Percentiles rank a stretch among this genome's conserved stretches.
phyloP scores from a whole-genome alignment of 2,797 vertebrate genomes.

The Macropus fuliginosus region DNA sequence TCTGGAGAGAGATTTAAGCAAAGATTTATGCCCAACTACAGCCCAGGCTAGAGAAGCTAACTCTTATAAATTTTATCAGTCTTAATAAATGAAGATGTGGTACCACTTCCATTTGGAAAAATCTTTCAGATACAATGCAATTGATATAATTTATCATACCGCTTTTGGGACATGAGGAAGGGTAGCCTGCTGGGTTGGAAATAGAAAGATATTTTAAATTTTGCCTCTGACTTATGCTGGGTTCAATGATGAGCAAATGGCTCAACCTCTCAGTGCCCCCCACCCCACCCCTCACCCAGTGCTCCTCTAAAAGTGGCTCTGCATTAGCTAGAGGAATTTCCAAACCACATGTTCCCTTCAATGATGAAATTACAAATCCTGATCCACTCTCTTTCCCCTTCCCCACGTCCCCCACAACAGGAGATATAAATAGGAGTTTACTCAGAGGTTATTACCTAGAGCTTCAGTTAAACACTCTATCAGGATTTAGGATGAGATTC shows the following conservation, averaged over 20 bases:
- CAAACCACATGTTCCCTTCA: neutral
- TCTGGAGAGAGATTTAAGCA: slow-evolving; percentile 47
- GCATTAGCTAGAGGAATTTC: neutral
- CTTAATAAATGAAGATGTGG: neutral
- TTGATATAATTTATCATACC: slow-evolving; percentile 8
- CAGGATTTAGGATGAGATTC: slow-evolving; percentile 5
- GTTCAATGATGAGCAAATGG: neutral
- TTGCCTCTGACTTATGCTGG: neutral
- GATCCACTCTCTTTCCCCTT: neutral
- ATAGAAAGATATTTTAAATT: neutral
- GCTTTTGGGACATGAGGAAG: slow-evolving; percentile 32
- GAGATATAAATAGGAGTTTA: neutral
- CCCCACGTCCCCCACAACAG: neutral
- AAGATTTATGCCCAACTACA: slow-evolving; percentile 24
- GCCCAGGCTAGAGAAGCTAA: slow-evolving; percentile 10
- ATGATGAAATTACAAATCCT: neutral
- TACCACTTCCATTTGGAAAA: slow-evolving; percentile 42
- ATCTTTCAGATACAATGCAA: neutral
- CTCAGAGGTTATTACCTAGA: slow-evolving; percentile 26
- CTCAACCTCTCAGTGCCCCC: neutral
- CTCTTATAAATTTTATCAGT: slow-evolving; percentile 7
- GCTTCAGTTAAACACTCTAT: neutral
- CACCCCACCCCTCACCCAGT: too few species aligned
- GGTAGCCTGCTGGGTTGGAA: neutral
- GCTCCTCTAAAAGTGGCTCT: neutral